Evolutionary conservation across 2,888 invertebrate genomes (phyloP), one percentile per base, ranked within the genome.

Genomic region (Zhuqinia jingwanae): DNA sequence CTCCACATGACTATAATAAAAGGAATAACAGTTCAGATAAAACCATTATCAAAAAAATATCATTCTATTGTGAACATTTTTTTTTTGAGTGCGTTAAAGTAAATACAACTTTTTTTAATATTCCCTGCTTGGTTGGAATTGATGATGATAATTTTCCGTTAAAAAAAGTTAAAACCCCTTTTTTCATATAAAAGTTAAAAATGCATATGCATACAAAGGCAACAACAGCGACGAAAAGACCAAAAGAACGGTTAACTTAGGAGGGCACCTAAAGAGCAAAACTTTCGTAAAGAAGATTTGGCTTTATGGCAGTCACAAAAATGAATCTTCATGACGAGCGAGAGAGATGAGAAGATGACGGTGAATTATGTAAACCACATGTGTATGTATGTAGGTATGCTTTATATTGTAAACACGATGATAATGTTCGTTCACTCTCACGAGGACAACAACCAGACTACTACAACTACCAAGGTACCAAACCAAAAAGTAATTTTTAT

Each of bases 251-350:
- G 63, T 63, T 63, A n/a, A n/a, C n/a, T n/a, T n/a, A n/a, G 1
- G 1, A n/a, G n/a, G 2, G 30, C 36, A 63, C 15, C 3, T n/a
- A 53, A 53, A 53, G n/a, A n/a, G 36, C 30, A 60, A 60, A 17
- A 65, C 17, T 53, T 50, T 73, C 53, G 17, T 15, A 50, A 8
- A 56, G n/a, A 22, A n/a, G n/a, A n/a, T 73, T 30, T 8, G 8
- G n/a, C n/a, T n/a, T n/a, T n/a, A n/a, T n/a, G n/a, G n/a, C 11
- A 65, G 42, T 27, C n/a, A 30, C 45, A 73, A 58, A 79, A 81
- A 81, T 73, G 70, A 81, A 58, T 81, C 70, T 81, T 81, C 60
- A 73, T 81, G 81, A 73, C 13, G 56, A 6, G 36, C 36, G 36
- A 36, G 8, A 36, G 8, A 36, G 36, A 8, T 3, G 36, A 3